phyloP scores from a whole-genome alignment of 2,888 invertebrate species.

The Dione vanillae region DNA sequence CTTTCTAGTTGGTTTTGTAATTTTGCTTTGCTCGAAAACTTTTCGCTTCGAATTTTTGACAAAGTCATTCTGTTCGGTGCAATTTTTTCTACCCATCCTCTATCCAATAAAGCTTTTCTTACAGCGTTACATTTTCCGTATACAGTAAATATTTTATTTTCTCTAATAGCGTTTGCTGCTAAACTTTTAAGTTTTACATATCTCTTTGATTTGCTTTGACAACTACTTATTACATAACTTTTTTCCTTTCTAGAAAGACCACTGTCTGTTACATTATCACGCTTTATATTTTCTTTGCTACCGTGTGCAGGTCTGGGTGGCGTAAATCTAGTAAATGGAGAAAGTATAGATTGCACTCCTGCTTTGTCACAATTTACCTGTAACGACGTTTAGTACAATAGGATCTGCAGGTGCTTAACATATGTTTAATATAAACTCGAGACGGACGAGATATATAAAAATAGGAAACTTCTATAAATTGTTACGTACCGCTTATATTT shows the following conservation, averaged over 20 bases:
- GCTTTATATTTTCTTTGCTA: conserved; percentile 32
- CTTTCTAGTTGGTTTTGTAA: conserved; percentile 67
- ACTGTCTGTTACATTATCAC: conserved; percentile 24
- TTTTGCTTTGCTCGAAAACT: conserved; percentile 56
- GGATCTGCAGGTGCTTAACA: background rate
- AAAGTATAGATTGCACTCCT: conserved; percentile 53
- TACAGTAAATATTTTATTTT: conserved; percentile 83
- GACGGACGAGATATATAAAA: too few species aligned
- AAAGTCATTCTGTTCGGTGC: conserved; percentile 70
- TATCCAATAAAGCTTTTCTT: conserved; percentile 83
- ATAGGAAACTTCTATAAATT: too few species aligned
- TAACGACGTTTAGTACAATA: conserved; percentile 37
- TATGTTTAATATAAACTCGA: too few species aligned
- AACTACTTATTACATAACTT: conserved; percentile 65
- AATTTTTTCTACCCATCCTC: conserved; percentile 90
- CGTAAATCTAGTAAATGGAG: conserved; percentile 56
- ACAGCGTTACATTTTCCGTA: conserved; percentile 81
- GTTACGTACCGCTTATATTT: too few species aligned
- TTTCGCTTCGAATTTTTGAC: conserved; percentile 63
- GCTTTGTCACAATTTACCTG: conserved; percentile 54
- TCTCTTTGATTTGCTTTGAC: conserved; percentile 61
- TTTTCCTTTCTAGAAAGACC: conserved; percentile 64
- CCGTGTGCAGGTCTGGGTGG: conserved; percentile 44
- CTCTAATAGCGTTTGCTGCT: conserved; percentile 76
- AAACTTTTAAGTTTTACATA: conserved; percentile 69